Percentiles rank a stretch among this genome's conserved stretches.
phyloP scores from a whole-genome alignment of 30 jellyfish, hydroid and myxozoan species.

The Aurelia aurita region DNA sequence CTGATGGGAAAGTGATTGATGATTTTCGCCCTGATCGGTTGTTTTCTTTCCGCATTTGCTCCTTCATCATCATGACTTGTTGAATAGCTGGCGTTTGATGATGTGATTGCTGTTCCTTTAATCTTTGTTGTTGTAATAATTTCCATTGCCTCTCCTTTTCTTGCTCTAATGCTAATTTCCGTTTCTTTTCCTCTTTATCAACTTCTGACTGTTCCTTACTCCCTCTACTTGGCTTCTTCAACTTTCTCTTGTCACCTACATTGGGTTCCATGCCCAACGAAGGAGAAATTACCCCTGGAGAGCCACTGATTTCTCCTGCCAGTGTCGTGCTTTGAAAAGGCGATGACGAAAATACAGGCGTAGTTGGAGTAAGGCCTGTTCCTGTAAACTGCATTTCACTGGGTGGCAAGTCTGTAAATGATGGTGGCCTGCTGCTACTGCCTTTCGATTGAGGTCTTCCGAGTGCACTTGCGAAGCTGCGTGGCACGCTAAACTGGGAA shows the following conservation, averaged over 20 bases:
- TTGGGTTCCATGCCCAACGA: conserved; percentile 27
- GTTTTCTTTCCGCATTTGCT: conserved; percentile 72
- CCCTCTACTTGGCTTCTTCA: conserved; percentile 33
- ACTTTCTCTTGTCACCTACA: conserved; percentile 45
- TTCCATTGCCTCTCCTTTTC: conserved; percentile 90
- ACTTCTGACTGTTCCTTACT: conserved; percentile 59
- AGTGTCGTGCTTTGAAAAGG: conserved; percentile 59
- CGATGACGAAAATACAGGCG: conserved; percentile 80
- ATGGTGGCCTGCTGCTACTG: conserved; percentile 50
- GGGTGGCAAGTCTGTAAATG: conserved; percentile 39
- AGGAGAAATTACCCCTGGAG: conserved; percentile 60
- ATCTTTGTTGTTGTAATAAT: conserved; percentile 79
- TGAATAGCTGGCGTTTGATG: conserved; percentile 68
- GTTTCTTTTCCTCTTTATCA: conserved; percentile 66
- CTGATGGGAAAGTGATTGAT: conserved; percentile 10
- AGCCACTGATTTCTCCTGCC: conserved; percentile 18
- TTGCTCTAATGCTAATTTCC: conserved; percentile 77
- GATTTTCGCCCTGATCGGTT: conserved; percentile 53
- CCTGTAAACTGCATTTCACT: conserved; percentile 59
- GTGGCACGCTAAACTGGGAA: conserved; percentile 28
- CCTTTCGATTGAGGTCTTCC: conserved; percentile 30
- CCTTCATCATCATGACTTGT: conserved; percentile 69
- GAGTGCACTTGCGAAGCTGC: neutral
- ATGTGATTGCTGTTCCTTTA: conserved; percentile 83
- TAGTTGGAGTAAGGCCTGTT: conserved; percentile 80